Percentiles rank a stretch among this genome's conserved stretches.
Conservation (phyloP, 2,888 invertebrate species). For the Eurytoma californica region DNA sequence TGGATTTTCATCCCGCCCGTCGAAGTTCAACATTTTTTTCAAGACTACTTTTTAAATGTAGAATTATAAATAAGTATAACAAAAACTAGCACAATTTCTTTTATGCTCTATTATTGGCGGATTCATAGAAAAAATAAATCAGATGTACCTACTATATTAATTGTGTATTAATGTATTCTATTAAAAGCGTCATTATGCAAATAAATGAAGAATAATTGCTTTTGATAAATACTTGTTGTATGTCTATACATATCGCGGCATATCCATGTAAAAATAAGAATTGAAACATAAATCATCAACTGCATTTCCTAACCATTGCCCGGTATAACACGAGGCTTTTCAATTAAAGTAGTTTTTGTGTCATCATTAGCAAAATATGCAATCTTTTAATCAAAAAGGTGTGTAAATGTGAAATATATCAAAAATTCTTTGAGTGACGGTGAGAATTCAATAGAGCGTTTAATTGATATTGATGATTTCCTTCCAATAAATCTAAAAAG, state of each 20-base stretch:
- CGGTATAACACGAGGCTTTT: neutral
- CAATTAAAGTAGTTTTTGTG: neutral
- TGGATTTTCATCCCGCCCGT: neutral
- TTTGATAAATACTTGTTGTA: neutral
- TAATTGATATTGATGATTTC: conserved; percentile 4
- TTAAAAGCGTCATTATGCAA: neutral
- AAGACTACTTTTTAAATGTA: too few relatives aligned
- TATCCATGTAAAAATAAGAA: neutral
- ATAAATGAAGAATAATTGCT: conserved; percentile 8
- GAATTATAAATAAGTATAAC: too few relatives aligned
- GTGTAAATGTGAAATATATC: neutral
- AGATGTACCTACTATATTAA: too few relatives aligned
- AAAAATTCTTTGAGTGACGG: neutral
- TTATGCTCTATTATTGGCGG: too few relatives aligned
- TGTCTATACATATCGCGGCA: conserved; percentile 10
- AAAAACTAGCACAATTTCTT: too few relatives aligned
- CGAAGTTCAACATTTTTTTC: too few relatives aligned
- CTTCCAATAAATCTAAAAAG: conserved; percentile 18
- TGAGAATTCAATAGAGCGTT: conserved; percentile 7
- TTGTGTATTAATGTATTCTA: conserved; percentile 18
- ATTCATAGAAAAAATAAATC: too few relatives aligned
- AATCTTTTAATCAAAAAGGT: neutral
- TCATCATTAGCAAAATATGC: neutral
- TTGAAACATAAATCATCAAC: neutral
- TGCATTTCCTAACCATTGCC: neutral